Base-by-base conservation (phyloP, 2,113 vertebrate species). In the Panurus biarmicus region DNA sequence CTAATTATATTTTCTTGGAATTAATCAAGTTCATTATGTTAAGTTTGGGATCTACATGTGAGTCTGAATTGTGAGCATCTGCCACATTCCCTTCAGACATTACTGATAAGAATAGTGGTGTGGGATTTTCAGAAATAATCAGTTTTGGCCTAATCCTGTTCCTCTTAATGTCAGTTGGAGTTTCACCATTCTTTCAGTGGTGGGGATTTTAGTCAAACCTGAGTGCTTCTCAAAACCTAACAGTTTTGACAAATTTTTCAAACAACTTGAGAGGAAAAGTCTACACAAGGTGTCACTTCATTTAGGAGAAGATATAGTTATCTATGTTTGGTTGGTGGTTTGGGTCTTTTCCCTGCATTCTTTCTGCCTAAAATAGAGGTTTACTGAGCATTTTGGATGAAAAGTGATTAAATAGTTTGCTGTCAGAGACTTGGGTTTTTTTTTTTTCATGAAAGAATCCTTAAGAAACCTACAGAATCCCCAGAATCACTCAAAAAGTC, bases 1-100 rank as follows among this genome's bases (percentile, higher is more conserved):
- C 78, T 95, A 94, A 95, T 96, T 96, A 93, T 97, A 91, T 95
- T 97, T 96, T 76, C 92, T 75, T 78, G 94, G 92, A 96, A 96
- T 94, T 94, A 92, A 90, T 93, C 73, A 86, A 84, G 75, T 95
- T 96, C 87, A 81, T 95, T 90, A 94, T 89, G 72, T 79, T 89
- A 91, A 87, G 51, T 87, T 92, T 78, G 94, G 85, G 91, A 90
- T 87, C 88, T 88, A 72, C 84, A 94, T 93, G 89, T 92, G 93
- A 95, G 70, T 86, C 42, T 94, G 86, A 87, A 78, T 40, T 53
- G 80, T 77, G 28, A 83, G 76, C 7, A 5, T 85, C 88, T 85
- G 74, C 64, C 72, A 73, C 58, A 44, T 73, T 90, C 84, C 77
- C 74, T 91, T 96, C 83, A 86, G 92, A 91, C 23, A 45, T 64